Conservation (phyloP, 2,888 invertebrate species). For the Zaprionus lineosus region DNA sequence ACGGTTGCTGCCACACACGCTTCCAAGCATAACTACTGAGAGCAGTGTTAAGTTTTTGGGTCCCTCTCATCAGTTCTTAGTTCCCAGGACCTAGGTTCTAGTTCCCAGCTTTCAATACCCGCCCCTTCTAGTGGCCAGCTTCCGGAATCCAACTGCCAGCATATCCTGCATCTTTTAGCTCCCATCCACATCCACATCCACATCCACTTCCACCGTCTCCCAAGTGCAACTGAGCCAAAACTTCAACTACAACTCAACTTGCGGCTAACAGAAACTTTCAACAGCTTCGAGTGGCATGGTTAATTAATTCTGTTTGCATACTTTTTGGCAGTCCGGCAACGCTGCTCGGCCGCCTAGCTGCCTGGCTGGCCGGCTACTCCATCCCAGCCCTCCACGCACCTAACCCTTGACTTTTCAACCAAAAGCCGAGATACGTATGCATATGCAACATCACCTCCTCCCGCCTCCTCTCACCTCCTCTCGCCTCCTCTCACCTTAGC, state of each 20-base stretch:
- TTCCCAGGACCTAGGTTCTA: no score
- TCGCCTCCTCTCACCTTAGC: background rate
- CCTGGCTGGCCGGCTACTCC: background rate
- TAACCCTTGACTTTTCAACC: conserved; percentile 34
- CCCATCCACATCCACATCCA: no score
- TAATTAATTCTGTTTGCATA: conserved; percentile 66
- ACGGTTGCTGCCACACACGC: conserved; percentile 46
- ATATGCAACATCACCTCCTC: background rate
- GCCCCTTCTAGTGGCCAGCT: no score
- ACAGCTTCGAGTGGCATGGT: conserved; percentile 50
- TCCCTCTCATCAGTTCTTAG: no score
- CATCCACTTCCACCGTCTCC: no score
- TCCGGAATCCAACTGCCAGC: no score
- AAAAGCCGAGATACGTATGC: conserved; percentile 1
- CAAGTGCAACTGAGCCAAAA: conserved; percentile 38
- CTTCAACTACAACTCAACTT: conserved; percentile 38
- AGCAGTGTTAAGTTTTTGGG: no score
- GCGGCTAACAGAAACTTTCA: conserved; percentile 22
- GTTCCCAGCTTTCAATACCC: no score
- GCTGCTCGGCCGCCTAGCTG: background rate
- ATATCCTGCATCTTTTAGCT: no score
- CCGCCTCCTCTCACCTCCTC: background rate
- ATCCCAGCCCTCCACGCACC: background rate
- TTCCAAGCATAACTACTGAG: no score
- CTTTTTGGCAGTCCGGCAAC: conserved; percentile 48